These are phyloP conservation scores for Pycnonotus jocosus DNA, from an alignment of 2,113 vertebrate species.

Conservation along the genomic window DNA sequence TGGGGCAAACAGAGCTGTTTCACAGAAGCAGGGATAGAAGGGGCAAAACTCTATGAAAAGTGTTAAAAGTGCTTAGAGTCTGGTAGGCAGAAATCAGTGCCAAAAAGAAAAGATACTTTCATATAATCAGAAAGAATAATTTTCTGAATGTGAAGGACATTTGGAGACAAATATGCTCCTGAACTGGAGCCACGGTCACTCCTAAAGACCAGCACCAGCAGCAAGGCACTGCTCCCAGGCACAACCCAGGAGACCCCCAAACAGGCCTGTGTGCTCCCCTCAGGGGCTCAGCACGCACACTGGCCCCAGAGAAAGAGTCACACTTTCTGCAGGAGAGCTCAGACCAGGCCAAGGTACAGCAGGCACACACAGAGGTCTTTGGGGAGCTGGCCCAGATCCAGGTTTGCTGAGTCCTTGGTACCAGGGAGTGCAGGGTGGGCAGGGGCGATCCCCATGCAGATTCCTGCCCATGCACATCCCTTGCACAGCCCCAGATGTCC, in stretches of 20 bases:
- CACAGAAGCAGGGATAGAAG: not conserved
- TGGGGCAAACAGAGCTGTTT: not conserved
- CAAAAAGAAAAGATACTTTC: not conserved
- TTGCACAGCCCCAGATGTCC: not conserved
- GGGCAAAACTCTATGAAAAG: not conserved
- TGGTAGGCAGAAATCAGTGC: not conserved
- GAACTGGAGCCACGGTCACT: fast-evolving
- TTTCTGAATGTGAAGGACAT: not conserved
- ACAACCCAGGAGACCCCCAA: not conserved
- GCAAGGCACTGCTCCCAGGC: not conserved
- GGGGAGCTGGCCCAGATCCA: not conserved
- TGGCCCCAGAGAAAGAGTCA: fast-evolving
- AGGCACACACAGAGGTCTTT: not conserved
- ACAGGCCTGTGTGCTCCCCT: fast-evolving
- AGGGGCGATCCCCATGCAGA: not conserved
- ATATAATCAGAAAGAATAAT: not conserved
- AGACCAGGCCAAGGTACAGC: not conserved
- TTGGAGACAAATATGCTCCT: fast-evolving
- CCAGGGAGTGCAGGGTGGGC: not conserved
- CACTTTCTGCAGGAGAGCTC: fast-evolving
- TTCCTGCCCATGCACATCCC: not conserved
- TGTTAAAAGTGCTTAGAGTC: not conserved
- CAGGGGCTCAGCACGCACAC: fast-evolving
- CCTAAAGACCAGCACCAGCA: not conserved
- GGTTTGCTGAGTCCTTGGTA: not conserved